Conservation (phyloP, 2,797 vertebrate genomes). For the Phaenicophaeus curvirostris region DNA sequence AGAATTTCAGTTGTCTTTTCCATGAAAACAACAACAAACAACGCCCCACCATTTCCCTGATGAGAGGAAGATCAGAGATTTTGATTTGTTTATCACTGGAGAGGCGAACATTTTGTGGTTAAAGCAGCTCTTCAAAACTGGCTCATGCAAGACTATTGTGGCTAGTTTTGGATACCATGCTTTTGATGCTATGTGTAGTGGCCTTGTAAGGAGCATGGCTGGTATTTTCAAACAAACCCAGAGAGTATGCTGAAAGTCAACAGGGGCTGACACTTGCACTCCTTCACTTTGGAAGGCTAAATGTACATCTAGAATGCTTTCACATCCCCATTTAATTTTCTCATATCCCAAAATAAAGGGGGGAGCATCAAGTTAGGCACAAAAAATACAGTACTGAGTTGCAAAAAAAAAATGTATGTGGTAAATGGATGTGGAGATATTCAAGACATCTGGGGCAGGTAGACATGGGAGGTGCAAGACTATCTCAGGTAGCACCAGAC, state of each 20-base stretch:
- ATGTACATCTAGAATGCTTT: not conserved
- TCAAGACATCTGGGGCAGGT: not conserved
- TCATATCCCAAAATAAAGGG: not conserved
- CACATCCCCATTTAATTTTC: not conserved
- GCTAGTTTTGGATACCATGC: not conserved
- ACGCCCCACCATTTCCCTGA: not conserved
- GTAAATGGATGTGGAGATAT: not conserved
- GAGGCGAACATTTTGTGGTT: not conserved
- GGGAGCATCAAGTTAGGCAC: not conserved
- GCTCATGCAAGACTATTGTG: not conserved
- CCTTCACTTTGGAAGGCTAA: not conserved
- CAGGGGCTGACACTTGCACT: not conserved
- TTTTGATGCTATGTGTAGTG: not conserved
- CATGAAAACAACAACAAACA: not conserved
- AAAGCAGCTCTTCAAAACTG: not conserved
- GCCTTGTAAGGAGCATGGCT: not conserved
- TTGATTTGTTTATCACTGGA: not conserved
- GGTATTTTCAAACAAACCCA: not conserved
- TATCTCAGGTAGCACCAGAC: not conserved
- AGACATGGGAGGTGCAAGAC: not conserved
- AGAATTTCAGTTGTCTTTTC: not conserved
- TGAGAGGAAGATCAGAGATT: not conserved
- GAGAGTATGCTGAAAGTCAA: not conserved
- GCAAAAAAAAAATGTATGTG: not conserved
- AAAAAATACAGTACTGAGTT: not conserved